Percentiles rank a stretch among this genome's conserved stretches.
Evolutionary conservation across 2,113 vertebrate species (phyloP).

Genomic region (Rhodinocichla rosea): DNA sequence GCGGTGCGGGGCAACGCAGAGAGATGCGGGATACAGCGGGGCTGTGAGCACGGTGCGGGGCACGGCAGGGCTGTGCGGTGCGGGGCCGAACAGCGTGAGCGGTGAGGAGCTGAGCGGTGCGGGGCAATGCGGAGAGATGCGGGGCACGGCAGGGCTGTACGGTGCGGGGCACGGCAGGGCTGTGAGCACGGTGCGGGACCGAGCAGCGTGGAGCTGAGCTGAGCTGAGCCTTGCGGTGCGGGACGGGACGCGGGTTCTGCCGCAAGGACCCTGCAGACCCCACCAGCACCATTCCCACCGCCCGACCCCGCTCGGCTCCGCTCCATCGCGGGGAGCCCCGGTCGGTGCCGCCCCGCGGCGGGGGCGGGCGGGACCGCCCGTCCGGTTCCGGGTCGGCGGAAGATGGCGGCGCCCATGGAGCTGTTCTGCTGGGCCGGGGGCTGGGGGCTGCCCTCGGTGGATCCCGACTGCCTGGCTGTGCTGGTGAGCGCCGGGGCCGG

Average conservation of each 20-base stretch:
- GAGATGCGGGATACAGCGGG: not conserved
- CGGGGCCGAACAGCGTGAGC: no score
- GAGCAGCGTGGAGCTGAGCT: no score
- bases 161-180: not conserved
- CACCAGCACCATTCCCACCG: no score
- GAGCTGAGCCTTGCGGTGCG: not conserved
- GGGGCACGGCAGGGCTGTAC: not conserved
- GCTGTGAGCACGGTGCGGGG: not conserved
- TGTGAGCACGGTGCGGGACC: no score
- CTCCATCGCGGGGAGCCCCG: not conserved
- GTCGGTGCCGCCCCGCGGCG: not conserved
- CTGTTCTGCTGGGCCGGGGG: slow-evolving; percentile 81
- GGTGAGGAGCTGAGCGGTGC: not conserved
- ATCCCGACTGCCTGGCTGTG: slow-evolving; percentile 69
- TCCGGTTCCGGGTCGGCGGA: slow-evolving; percentile 70
- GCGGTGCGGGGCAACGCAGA: not conserved
- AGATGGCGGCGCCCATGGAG: slow-evolving; percentile 85
- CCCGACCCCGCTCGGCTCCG: not conserved
- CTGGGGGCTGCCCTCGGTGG: slow-evolving; percentile 81
- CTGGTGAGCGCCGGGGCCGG: slow-evolving; percentile 71
- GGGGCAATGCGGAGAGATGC: no score
- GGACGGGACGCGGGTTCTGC: not conserved
- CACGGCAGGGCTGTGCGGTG: no score
- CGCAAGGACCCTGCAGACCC: not conserved
- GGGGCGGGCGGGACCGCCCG: not conserved